A percentile compares a stretch with the other conserved stretches of the same genome.
These are phyloP conservation scores for Excalfactoria chinensis DNA, from an alignment of 2,113 vertebrate genomes.

Conservation along the genomic window DNA sequence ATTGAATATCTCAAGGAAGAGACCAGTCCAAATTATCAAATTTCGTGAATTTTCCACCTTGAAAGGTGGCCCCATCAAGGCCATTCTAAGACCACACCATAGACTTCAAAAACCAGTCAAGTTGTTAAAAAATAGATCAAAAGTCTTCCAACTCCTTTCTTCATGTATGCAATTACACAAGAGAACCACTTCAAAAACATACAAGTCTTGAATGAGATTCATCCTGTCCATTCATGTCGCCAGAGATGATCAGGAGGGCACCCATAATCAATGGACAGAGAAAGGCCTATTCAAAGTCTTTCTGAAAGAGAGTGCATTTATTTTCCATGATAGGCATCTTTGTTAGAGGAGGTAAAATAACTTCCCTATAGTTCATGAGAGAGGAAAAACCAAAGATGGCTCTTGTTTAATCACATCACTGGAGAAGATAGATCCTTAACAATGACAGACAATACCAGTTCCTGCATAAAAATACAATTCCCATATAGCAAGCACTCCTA, in stretches of 20 bases:
- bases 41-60: background rate
- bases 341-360: background rate
- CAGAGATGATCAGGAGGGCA: background rate
- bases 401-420: background rate
- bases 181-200: background rate
- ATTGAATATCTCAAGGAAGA: background rate
- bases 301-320: background rate
- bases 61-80: rapidly evolving
- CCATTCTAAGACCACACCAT: background rate
- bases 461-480: background rate
- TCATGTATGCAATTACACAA: background rate
- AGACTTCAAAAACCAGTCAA: background rate
- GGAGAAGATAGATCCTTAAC: background rate
- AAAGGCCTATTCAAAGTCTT: background rate
- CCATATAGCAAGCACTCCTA: background rate
- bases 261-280: background rate
- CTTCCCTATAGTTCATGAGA: rapidly evolving
- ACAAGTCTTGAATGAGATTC: background rate
- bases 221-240: background rate
- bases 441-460: background rate
- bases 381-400: background rate
- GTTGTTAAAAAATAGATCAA: background rate
- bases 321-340: background rate
- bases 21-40: background rate
- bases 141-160: background rate